These are phyloP conservation scores for Drosophila nannoptera DNA, from an alignment of 1,140 invertebrate species.

Conservation along the genomic window DNA sequence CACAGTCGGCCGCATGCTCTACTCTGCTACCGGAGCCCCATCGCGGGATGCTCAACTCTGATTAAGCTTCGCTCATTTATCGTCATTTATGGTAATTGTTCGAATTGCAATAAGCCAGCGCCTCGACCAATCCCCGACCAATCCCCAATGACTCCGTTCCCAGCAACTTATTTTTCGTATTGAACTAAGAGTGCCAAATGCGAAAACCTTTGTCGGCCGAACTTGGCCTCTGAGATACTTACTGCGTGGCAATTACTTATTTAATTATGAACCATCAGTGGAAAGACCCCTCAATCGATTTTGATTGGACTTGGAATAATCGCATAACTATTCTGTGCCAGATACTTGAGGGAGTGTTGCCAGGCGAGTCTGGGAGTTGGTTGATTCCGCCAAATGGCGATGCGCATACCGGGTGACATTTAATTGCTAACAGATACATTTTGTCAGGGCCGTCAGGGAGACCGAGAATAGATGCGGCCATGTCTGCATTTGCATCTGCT, in stretches of 20 bases:
- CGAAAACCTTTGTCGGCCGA: too few species aligned
- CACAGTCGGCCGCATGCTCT: slow-evolving; percentile 14
- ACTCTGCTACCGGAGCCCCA: background rate
- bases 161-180: background rate
- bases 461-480: slow-evolving; percentile 43
- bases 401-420: slow-evolving; percentile 54
- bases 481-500: background rate
- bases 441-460: slow-evolving; percentile 55
- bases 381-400: slow-evolving; percentile 44
- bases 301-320: slow-evolving; percentile 3
- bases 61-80: slow-evolving; percentile 64
- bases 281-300: background rate
- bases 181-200: too few species aligned
- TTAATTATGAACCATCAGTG: too few species aligned
- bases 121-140: slow-evolving; percentile 30
- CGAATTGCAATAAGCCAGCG: slow-evolving; percentile 45
- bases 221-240: too few species aligned
- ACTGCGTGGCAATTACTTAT: too few species aligned
- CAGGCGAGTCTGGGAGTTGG: slow-evolving; percentile 40
- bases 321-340: slow-evolving; percentile 21
- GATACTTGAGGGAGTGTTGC: slow-evolving; percentile 43
- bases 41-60: slow-evolving; percentile 36
- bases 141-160: background rate
- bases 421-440: slow-evolving; percentile 75
- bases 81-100: slow-evolving; percentile 72